Conservation (phyloP, 2,888 invertebrate genomes). For the Mimumesa dahlbomi region DNA sequence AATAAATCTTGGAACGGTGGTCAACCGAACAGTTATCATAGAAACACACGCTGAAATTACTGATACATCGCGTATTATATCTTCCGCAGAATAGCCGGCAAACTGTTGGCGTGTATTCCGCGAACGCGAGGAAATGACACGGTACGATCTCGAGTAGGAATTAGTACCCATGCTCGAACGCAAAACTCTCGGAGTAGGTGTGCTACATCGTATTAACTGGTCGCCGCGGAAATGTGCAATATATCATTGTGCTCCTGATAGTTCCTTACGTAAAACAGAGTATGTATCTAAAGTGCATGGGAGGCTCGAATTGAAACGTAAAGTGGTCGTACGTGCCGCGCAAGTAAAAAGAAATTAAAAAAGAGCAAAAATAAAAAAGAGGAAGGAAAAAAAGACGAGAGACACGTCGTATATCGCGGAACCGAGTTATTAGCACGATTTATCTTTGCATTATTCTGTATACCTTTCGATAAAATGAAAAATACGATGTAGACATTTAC, state of each 20-base stretch:
- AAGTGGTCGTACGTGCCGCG: slow-evolving; percentile 16
- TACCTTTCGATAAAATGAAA: slow-evolving; percentile 5
- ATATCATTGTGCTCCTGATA: slow-evolving; percentile 44
- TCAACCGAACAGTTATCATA: background rate
- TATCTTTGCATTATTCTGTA: slow-evolving; percentile 33
- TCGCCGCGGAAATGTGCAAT: slow-evolving; percentile 36
- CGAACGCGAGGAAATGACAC: slow-evolving; percentile 33
- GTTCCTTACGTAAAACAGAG: slow-evolving; percentile 31
- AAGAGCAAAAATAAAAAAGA: no score
- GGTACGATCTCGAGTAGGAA: slow-evolving; percentile 32
- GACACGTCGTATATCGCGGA: background rate
- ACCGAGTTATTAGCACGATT: slow-evolving; percentile 45
- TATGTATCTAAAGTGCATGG: slow-evolving; percentile 26
- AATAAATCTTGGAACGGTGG: slow-evolving; percentile 24
- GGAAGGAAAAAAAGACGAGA: background rate
- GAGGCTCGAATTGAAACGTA: slow-evolving; percentile 27
- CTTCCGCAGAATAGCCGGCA: background rate
- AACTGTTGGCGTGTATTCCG: slow-evolving; percentile 24
- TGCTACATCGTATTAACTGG: slow-evolving; percentile 27
- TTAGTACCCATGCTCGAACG: slow-evolving; percentile 30
- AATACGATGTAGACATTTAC: slow-evolving; percentile 15
- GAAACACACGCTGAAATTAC: slow-evolving; percentile 21
- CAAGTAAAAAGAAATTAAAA: slow-evolving; percentile 1
- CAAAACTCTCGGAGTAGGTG: slow-evolving; percentile 24
- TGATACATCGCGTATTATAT: slow-evolving; percentile 13